phyloP scores from a whole-genome alignment of 2,113 vertebrate species.

The Dipodomys spectabilis region DNA sequence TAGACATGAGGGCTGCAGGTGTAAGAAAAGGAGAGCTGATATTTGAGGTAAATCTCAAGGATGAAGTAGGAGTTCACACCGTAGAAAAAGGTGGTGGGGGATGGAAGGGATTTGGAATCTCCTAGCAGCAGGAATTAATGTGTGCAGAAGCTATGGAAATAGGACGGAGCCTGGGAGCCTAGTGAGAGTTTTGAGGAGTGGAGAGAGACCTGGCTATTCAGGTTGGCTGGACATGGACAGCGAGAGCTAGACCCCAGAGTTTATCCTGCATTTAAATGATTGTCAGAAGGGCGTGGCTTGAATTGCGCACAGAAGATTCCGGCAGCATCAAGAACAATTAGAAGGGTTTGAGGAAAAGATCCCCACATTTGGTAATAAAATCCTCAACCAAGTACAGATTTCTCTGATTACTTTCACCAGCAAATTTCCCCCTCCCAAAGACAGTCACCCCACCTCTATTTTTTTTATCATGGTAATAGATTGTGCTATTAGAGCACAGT shows the following conservation, averaged over 20 bases:
- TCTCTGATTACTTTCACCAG: neutral
- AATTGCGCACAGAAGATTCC: neutral
- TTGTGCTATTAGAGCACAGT: neutral
- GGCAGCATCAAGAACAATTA: neutral
- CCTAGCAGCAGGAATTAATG: neutral
- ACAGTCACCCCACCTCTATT: neutral
- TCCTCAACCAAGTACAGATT: neutral
- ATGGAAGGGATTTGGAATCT: neutral
- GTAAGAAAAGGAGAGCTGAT: neutral
- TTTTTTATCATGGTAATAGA: neutral
- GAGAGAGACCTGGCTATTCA: neutral
- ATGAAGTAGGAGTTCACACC: neutral
- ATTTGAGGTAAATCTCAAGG: neutral
- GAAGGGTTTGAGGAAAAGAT: neutral
- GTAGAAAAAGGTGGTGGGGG: neutral
- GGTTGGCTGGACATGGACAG: accelerated
- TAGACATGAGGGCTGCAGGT: too few species aligned
- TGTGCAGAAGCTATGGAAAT: neutral
- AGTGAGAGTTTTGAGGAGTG: neutral
- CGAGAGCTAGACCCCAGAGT: neutral
- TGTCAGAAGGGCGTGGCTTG: neutral
- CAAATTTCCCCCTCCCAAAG: neutral
- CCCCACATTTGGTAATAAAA: neutral
- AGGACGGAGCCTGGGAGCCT: neutral
- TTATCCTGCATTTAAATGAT: neutral